A percentile compares a stretch with the other conserved stretches of the same genome.
Conservation (phyloP, 2,888 invertebrate genomes). For the Athalia rosae region DNA sequence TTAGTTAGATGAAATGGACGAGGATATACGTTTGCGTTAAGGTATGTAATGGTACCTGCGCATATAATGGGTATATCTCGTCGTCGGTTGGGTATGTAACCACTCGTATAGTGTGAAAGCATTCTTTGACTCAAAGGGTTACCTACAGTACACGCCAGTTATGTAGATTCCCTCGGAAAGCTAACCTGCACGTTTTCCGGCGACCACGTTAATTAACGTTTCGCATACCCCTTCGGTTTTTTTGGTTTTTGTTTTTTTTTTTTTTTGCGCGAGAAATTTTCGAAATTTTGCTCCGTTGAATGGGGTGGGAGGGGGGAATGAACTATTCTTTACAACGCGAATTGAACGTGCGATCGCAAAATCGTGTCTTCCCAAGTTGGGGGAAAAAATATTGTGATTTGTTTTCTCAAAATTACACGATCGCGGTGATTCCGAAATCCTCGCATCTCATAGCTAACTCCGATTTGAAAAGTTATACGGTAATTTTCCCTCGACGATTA, state of each 20-base stretch:
- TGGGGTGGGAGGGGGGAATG: no score
- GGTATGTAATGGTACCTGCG: no score
- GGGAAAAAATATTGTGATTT: no score
- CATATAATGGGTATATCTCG: neutral
- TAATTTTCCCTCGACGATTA: neutral
- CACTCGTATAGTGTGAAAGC: constrained; percentile 28
- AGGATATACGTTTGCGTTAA: no score
- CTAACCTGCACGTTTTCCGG: constrained; percentile 27
- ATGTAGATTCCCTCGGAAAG: constrained; percentile 34
- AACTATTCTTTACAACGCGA: no score
- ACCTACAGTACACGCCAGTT: constrained; percentile 8
- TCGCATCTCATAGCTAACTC: neutral
- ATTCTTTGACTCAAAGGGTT: constrained; percentile 37
- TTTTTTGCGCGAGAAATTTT: neutral
- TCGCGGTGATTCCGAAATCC: no score
- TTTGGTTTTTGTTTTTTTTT: no score
- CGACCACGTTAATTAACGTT: constrained; percentile 44
- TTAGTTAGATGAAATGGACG: no score
- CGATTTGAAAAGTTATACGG: neutral
- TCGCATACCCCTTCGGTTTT: neutral
- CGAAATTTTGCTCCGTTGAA: no score
- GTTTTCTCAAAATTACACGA: no score
- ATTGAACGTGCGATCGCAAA: no score
- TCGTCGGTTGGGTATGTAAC: neutral
- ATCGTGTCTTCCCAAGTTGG: no score